Evolutionary conservation across 2,888 invertebrate species (phyloP).

Genomic region (Xanthorhoe designata): DNA sequence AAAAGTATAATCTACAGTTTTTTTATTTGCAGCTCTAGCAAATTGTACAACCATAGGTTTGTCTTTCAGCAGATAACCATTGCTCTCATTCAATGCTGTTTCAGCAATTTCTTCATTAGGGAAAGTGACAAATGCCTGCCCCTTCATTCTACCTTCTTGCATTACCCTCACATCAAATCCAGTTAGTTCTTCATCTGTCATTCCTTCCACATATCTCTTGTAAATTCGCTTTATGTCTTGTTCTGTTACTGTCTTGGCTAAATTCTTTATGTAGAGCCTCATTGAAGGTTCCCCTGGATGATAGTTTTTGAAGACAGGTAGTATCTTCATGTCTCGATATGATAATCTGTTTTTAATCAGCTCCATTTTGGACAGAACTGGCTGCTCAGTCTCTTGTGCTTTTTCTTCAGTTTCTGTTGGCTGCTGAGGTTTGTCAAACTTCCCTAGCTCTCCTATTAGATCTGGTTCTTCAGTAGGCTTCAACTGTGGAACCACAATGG

Average conservation of each 20-base stretch:
- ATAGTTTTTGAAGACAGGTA: conserved; percentile 95
- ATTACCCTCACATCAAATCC: conserved; percentile 91
- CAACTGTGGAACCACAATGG: conserved; percentile 71
- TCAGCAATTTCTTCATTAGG: conserved; percentile 89
- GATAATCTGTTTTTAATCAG: conserved; percentile 89
- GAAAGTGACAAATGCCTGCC: conserved; percentile 96
- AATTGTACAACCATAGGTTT: conserved; percentile 97
- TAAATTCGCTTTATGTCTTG: conserved; percentile 92
- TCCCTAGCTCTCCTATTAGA: conserved; percentile 75
- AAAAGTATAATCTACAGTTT: conserved; percentile 57
- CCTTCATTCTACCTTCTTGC: conserved; percentile 98
- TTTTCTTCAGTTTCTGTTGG: conserved; percentile 50
- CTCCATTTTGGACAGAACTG: conserved; percentile 87
- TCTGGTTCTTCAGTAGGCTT: conserved; percentile 66
- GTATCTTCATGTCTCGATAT: conserved; percentile 88
- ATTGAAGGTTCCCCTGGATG: conserved; percentile 91
- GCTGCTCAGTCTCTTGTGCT: conserved; percentile 57
- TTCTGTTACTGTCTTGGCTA: conserved; percentile 91
- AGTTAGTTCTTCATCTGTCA: conserved; percentile 71
- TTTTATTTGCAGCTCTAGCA: conserved; percentile 84
- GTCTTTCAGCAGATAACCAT: conserved; percentile 94
- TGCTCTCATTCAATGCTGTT: conserved; percentile 92
- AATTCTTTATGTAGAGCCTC: conserved; percentile 96
- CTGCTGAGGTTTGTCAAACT: conserved; percentile 65
- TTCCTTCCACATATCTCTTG: conserved; percentile 85